These are phyloP conservation scores for Hymenopus coronatus DNA, from an alignment of 2,888 invertebrate species.

Conservation along the genomic window DNA sequence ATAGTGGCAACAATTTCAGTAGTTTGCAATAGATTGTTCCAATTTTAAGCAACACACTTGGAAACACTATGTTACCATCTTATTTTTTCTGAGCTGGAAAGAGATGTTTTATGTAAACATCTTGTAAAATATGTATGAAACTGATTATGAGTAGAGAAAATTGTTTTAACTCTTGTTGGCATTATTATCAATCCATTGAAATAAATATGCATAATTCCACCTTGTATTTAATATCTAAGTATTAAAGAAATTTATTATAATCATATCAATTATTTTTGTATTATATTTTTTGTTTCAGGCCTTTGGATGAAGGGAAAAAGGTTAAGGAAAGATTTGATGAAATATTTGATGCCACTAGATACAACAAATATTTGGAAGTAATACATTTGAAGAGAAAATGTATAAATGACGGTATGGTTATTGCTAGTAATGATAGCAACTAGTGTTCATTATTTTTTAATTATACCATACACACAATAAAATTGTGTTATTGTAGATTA, in stretches of 20 bases:
- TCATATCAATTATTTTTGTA: slow-evolving; percentile 5
- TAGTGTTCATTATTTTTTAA: too few species aligned
- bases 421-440: too few species aligned
- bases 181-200: background rate
- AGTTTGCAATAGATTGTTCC: too few species aligned
- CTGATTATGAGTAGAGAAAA: too few species aligned
- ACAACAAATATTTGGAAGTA: slow-evolving; percentile 83
- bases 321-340: slow-evolving; percentile 96
- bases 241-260: background rate
- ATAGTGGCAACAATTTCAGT: too few species aligned
- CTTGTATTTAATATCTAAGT: background rate
- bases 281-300: slow-evolving; percentile 53
- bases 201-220: background rate
- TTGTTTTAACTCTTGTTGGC: background rate
- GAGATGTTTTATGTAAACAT: too few species aligned
- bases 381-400: slow-evolving; percentile 64
- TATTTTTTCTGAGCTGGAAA: too few species aligned
- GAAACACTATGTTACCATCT: too few species aligned
- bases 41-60: too few species aligned
- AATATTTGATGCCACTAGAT: slow-evolving; percentile 92
- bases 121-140: too few species aligned
- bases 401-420: background rate
- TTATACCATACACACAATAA: too few species aligned
- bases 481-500: too few species aligned
- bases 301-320: slow-evolving; percentile 87